Conservation (phyloP, 2,888 invertebrate genomes). For the Scaptomyza parva region DNA sequence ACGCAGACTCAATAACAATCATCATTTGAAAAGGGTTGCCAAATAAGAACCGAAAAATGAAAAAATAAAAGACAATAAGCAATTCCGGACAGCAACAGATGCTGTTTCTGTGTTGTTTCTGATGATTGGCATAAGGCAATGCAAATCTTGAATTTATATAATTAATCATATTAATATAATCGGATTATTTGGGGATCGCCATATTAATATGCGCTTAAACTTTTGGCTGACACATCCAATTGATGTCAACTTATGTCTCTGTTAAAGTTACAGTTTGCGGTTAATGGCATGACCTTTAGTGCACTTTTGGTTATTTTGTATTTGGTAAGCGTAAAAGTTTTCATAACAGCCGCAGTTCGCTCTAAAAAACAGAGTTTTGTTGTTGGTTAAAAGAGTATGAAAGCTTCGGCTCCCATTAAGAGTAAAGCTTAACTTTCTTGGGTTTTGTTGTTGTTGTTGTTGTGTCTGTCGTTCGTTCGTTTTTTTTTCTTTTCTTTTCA, state of each 20-base stretch:
- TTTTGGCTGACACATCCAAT: conserved; percentile 44
- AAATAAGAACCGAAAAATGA: background rate
- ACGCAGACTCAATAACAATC: conserved; percentile 20
- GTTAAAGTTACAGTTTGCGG: too few species aligned
- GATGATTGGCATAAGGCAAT: conserved; percentile 40
- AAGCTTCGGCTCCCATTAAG: conserved; percentile 44
- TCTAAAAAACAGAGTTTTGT: background rate
- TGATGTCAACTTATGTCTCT: conserved; percentile 49
- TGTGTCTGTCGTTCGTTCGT: background rate
- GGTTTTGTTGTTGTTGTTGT: conserved; percentile 4
- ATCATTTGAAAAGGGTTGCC: conserved; percentile 25
- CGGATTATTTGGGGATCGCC: conserved; percentile 47
- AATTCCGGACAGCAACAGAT: conserved; percentile 18
- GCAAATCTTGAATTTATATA: conserved; percentile 52
- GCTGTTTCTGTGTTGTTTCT: conserved; percentile 1
- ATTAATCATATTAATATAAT: conserved; percentile 59
- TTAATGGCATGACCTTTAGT: conserved; percentile 25
- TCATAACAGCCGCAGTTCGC: background rate
- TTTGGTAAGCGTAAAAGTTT: conserved; percentile 7
- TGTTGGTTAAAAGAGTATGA: conserved; percentile 39
- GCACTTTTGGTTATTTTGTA: background rate
- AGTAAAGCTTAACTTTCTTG: conserved; percentile 46
- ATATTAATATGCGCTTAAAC: conserved; percentile 45
- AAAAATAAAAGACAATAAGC: too few species aligned
- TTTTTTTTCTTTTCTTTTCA: conserved; percentile 16